Conservation (phyloP, 1,140 invertebrate species). For the Pseudobourletiella spinata region DNA sequence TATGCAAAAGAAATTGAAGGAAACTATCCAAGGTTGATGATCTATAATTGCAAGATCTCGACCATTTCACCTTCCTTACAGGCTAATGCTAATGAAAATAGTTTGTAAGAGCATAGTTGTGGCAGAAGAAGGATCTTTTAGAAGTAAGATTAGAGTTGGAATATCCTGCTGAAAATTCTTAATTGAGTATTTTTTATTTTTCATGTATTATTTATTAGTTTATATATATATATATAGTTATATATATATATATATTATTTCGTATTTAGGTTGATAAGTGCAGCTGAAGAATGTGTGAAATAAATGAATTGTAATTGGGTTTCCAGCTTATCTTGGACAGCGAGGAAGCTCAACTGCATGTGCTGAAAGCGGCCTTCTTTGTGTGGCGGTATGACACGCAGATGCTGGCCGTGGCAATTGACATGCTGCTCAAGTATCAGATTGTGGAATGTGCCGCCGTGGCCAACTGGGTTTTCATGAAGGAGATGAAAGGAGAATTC, state of each 20-base stretch:
- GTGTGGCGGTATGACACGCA: conserved; percentile 92
- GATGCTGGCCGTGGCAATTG: conserved; percentile 92
- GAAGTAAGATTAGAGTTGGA: too few species aligned
- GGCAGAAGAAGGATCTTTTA: too few species aligned
- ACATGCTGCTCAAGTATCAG: conserved; percentile 95
- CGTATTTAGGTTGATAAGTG: too few species aligned
- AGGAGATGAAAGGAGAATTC: conserved; percentile 88
- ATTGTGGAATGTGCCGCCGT: conserved; percentile 94
- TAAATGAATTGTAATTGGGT: too few species aligned
- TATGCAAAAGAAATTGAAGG: neutral
- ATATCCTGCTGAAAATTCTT: too few species aligned
- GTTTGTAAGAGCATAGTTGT: too few species aligned
- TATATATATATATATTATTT: too few species aligned
- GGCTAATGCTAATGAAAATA: too few species aligned
- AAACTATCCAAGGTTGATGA: neutral
- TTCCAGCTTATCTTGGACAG: conserved; percentile 50
- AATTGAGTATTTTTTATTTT: too few species aligned
- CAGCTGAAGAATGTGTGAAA: too few species aligned
- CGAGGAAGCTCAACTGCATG: conserved; percentile 91
- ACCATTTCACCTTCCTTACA: conserved; percentile 4
- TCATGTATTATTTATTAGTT: too few species aligned
- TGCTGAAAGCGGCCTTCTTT: conserved; percentile 86
- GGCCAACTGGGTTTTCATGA: conserved; percentile 97
- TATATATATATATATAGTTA: too few species aligned
- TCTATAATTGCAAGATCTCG: neutral